Evolutionary conservation across 2,797 vertebrate genomes (phyloP).

Genomic region (Eulemur albifrons): DNA sequence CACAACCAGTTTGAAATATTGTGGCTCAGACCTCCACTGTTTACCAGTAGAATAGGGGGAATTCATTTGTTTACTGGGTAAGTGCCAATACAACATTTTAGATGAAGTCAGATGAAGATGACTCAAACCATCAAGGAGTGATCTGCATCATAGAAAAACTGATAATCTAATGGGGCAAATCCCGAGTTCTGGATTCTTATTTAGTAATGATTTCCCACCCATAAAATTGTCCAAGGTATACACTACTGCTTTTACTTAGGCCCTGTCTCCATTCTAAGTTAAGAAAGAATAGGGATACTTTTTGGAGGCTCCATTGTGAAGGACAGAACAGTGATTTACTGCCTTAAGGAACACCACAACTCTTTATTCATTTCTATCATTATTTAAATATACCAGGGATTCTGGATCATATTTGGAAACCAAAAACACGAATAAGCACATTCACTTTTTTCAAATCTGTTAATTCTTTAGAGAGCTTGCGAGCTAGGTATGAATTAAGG

Average conservation of each 20-base stretch:
- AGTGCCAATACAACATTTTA: neutral
- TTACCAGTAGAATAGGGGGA: neutral
- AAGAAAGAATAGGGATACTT: neutral
- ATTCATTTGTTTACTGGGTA: conserved; percentile 30
- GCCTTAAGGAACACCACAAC: neutral
- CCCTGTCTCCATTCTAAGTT: neutral
- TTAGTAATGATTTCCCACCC: neutral
- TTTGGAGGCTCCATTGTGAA: neutral
- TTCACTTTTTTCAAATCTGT: neutral
- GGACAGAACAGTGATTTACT: neutral
- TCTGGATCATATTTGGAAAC: conserved; percentile 16
- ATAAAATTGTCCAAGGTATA: neutral
- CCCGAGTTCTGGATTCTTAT: neutral
- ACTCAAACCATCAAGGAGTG: neutral
- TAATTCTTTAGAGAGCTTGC: neutral
- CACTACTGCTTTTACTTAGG: neutral
- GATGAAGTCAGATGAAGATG: neutral
- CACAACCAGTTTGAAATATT: neutral
- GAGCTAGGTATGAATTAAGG: neutral
- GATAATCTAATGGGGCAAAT: conserved; percentile 13
- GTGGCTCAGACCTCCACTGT: neutral
- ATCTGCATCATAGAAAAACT: neutral
- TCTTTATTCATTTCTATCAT: conserved; percentile 16
- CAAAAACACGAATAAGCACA: conserved; percentile 38
- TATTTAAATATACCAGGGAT: conserved; percentile 2